Evolutionary conservation across 2,797 vertebrate species (phyloP), one percentile per base, ranked within the genome.

Genomic region (Enteromius viviparus): DNA sequence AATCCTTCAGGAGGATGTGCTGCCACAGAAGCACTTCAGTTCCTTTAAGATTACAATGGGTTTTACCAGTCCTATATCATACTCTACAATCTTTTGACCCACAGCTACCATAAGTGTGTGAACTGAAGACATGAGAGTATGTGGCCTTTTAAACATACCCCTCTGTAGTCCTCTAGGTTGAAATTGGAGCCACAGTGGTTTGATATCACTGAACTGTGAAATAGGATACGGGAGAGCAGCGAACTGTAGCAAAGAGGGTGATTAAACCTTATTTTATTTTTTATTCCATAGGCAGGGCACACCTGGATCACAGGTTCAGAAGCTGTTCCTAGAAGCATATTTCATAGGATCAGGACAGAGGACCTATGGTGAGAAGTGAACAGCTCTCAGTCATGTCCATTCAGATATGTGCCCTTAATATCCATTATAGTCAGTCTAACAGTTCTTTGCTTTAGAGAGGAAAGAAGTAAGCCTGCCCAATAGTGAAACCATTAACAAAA

Each of bases 161-260:
- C 51, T 69, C 26, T 47, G 49, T 34, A 83, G 26, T 42, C 65
- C 37, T 83, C 49, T 23, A 70, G 40, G 74, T 60, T 83, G 42
- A 49, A 71, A 62, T 77, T 71, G 75, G 74, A 77, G 53, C 53
- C 75, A 70, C 21, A 49, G 75, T 5, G 10, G 40, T 45, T 53
- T 72, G 53, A 62, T 83, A 70, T 77, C 81, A 83, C 74, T 78
- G 75, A 71, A 78, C 74, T 83, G 81, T 83, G 66, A 83, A 83
- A 83, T 83, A 70, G 81, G 65, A 77, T 78, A 68, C 49, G 47
- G 65, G 65, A 34, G 65, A 70, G 75, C 65, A 83, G 65, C 75
- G 78, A 78, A 78, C 74, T 83, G 81, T 62, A 49, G 74, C 75
- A 47, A 76, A 68, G 55, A 70, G 53, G 51, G 40, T 58, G 78